Conservation (phyloP, 2,888 invertebrate genomes). For the Mallateleia sp. region DNA sequence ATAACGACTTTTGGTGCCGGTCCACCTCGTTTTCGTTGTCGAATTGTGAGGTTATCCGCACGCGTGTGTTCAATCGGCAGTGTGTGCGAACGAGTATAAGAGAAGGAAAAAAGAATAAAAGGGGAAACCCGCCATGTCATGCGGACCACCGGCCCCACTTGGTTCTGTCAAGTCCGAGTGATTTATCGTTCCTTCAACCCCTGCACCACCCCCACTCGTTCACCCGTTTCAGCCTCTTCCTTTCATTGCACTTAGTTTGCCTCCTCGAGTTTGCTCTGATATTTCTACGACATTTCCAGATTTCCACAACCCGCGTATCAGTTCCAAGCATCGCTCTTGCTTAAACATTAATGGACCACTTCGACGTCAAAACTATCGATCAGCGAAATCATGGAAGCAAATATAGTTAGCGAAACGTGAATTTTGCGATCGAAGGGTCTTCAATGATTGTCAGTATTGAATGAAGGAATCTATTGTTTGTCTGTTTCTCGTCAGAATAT, state of each 20-base stretch:
- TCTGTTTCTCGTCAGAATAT: too few relatives aligned
- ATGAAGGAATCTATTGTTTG: too few relatives aligned
- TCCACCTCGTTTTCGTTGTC: constrained; percentile 61
- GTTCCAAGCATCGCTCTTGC: background rate
- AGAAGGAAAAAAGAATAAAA: constrained; percentile 67
- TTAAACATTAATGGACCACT: constrained; percentile 27
- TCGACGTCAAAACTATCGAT: constrained; percentile 25
- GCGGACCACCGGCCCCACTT: constrained; percentile 82
- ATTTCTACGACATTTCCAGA: constrained; percentile 42
- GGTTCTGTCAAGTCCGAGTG: constrained; percentile 84
- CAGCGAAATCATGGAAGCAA: background rate
- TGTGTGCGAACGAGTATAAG: constrained; percentile 47
- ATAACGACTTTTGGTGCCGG: constrained; percentile 71
- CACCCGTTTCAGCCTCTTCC: constrained; percentile 45
- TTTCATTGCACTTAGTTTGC: constrained; percentile 32
- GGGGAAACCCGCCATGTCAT: constrained; percentile 80
- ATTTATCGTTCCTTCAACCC: constrained; percentile 83
- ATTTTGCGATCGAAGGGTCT: too few relatives aligned
- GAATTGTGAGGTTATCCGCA: constrained; percentile 63
- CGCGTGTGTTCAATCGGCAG: constrained; percentile 48
- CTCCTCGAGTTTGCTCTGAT: constrained; percentile 16
- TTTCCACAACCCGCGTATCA: constrained; percentile 36
- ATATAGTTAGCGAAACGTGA: background rate
- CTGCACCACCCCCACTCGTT: constrained; percentile 58
- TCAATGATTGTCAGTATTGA: too few relatives aligned